phyloP scores from a whole-genome alignment of 2,888 invertebrate species.

The Pollenia griseotomentosa region DNA sequence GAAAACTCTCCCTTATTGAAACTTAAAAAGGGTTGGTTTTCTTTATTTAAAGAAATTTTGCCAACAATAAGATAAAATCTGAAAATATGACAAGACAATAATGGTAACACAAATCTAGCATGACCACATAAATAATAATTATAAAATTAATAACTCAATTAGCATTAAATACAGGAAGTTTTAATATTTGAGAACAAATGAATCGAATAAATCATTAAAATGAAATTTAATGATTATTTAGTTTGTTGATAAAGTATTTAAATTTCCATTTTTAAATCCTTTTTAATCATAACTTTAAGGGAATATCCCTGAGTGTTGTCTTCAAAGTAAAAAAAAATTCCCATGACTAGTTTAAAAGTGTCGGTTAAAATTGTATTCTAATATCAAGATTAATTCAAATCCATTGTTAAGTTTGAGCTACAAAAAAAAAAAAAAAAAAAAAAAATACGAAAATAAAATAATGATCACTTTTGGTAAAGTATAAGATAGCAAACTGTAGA shows the following conservation, averaged over 20 bases:
- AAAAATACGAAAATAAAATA: slow-evolving; percentile 38
- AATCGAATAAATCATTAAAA: neutral
- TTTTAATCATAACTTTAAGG: neutral
- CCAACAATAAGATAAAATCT: neutral
- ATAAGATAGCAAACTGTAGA: slow-evolving; percentile 7
- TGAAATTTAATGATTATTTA: slow-evolving; percentile 42
- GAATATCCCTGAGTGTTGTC: neutral
- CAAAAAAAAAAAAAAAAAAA: neutral
- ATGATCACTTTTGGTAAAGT: slow-evolving; percentile 32
- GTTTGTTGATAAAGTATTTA: neutral
- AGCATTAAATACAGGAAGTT: slow-evolving; percentile 21
- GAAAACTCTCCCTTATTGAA: neutral
- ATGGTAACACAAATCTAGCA: slow-evolving; percentile 74
- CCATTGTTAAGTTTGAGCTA: neutral
- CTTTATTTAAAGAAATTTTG: neutral
- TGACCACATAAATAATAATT: slow-evolving; percentile 82
- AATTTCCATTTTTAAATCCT: slow-evolving; percentile 32
- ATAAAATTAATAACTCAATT: slow-evolving; percentile 76
- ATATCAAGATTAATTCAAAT: slow-evolving; percentile 50
- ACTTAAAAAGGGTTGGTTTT: slow-evolving; percentile 4
- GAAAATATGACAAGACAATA: slow-evolving; percentile 31
- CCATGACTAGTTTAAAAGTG: slow-evolving; percentile 47
- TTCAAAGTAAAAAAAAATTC: slow-evolving; percentile 40
- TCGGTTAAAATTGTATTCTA: slow-evolving; percentile 49
- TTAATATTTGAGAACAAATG: neutral